These are phyloP conservation scores for Phrynocephalus vlangalii DNA, from an alignment of 2,797 vertebrate species.

Conservation along the genomic window DNA sequence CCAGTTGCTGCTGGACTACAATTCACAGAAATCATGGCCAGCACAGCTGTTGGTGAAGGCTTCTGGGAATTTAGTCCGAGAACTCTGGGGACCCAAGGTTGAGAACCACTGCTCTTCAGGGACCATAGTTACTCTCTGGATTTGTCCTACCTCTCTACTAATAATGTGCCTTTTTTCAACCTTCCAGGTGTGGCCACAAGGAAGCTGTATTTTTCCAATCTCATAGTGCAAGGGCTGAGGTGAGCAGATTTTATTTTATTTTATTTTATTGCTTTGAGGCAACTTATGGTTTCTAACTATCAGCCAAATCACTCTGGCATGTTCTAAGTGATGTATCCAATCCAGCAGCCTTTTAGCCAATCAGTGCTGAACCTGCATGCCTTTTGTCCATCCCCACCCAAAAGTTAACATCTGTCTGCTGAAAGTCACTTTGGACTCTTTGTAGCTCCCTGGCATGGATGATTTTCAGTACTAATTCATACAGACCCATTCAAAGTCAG, in stretches of 20 bases:
- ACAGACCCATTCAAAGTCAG: not conserved
- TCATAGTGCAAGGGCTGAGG: conserved; percentile 95
- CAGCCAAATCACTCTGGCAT: not conserved
- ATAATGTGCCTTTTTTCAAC: not conserved
- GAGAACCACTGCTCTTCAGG: no score
- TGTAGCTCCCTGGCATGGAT: not conserved
- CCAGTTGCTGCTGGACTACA: no score
- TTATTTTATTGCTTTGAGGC: not conserved
- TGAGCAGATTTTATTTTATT: conserved; percentile 58
- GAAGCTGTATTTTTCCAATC: conserved; percentile 97
- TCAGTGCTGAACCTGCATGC: no score
- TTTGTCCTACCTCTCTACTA: not conserved
- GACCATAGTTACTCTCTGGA: not conserved
- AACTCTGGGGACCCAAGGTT: no score
- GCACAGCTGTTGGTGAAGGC: no score
- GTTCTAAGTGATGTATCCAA: not conserved
- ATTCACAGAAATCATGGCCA: no score
- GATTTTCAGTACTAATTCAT: not conserved
- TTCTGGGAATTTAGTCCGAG: no score
- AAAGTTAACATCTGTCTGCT: not conserved
- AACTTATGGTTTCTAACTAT: rapidly evolving
- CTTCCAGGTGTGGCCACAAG: conserved; percentile 91
- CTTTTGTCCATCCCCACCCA: not conserved
- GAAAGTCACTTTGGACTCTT: not conserved
- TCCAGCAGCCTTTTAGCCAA: not conserved